Base-by-base conservation (phyloP, 2,888 invertebrate species). In the Adela reaumurella region DNA sequence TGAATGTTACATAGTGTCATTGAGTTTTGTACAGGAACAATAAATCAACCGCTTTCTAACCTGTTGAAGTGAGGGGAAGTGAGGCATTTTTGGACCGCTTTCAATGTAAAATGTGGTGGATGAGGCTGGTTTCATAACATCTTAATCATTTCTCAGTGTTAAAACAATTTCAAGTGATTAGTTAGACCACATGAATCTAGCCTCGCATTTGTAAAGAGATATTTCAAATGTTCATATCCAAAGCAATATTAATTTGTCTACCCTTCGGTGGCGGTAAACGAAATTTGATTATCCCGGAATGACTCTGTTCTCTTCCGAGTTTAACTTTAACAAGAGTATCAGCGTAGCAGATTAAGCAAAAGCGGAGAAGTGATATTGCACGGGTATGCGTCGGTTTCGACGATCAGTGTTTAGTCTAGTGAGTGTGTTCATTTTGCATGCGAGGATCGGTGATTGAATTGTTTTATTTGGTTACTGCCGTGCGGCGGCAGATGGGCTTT, bases 181-280 rank as follows among this genome's bases (percentile, higher is more conserved):
- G n/a, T n/a, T n/a, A n/a, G n/a, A n/a, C n/a, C n/a, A 35, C 14
- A 35, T 35, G n/a, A 35, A 14, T 35, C 35, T 14, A 35, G 14
- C 35, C 35, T 35, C 35, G n/a, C 3, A 35, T 3, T 3, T 35
- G 35, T 35, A 35, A 35, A 24, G 14, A 35, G 35, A 35, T 35
- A 14, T 35, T 14, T 35, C 8, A 8, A 24, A 24, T 6, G 35
- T 35, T 35, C 63, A 68, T 74, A 73, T 68, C 76, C 76, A 68
- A 57, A 63, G 69, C 74, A 76, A 76, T 76, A 77, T 76, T 74
- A 68, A 61, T 68, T 65, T 63, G 53, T 65, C 61, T 64, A 60
- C 53, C 63, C 43, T 64, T 64, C 53, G 74, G 74, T 74, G 74
- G 67, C 65, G 76, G 77, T 14, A 35, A 24, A 35, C 24, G 24